Evolutionary conservation across 2,113 vertebrate genomes (phyloP), one percentile per base, ranked within the genome.

Genomic region (Athene noctua): DNA sequence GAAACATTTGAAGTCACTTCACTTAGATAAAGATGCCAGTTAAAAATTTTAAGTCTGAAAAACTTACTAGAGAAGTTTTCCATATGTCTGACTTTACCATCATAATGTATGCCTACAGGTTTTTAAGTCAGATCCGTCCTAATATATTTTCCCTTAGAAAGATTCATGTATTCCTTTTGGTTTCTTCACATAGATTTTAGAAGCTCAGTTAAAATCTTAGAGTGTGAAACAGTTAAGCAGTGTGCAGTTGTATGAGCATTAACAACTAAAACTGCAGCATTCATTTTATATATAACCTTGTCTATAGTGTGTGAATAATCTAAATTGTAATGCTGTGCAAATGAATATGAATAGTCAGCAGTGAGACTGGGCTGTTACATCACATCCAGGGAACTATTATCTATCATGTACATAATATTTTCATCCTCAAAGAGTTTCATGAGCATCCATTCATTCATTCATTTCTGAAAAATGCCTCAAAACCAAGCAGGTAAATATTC

Each of bases 361-460:
- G 61, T 59, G 42, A 92, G 63, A 36, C 46, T 67, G 52, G 10
- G 32, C 32, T 94, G 77, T 75, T 90, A 42, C 46, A 82, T 89
- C 66, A 77, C 68, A 77, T 21, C 16, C 58, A 80, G 51, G 38
- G 78, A 88, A 81, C 34, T 77, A 36, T 67, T 82, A 82, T 85
- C 94, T 89, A 91, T 40, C 29, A 38, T 73, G 38, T 62, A 61
- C 40, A 73, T 75, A 86, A 26, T 63, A 88, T 95, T 95, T 95
- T 91, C 32, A 74, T 80, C 66, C 74, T 94, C 86, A 92, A 85
- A 94, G 65, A 62, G 47, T 66, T 95, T 95, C 26, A 66, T 47
- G 46, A 82, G 54, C 70, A 94, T 30, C 62, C 52, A 85, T 49
- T 77, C 34, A 68, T 49, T 77, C 34, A 68, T 68, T 92, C 79